Evolutionary conservation across 1,140 invertebrate genomes (phyloP), one percentile per base, ranked within the genome.

Genomic region (Scaptomyza pallida): DNA sequence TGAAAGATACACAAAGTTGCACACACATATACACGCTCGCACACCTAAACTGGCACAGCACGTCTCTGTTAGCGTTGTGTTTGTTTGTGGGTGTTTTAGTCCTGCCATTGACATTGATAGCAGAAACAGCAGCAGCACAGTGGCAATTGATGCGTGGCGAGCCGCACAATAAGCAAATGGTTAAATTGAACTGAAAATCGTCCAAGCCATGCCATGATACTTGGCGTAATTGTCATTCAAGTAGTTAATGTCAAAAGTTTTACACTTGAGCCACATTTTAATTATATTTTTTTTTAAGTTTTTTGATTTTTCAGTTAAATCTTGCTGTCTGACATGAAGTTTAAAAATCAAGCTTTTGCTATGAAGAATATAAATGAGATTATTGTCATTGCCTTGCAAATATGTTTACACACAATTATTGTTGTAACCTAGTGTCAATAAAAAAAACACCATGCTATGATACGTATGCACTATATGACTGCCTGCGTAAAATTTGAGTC

Each of bases 61-160:
- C 41, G 45, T 51, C 47, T 64, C 65, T 75, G 51, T 75, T 79
- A 75, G 65, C 72, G 50, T 48, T 72, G 47, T 40, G 51, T 48
- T 26, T 64, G 52, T n/a, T n/a, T 44, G 19, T 47, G 16, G 35
- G 23, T 61, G 55, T 21, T 33, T 33, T 44, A 23, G 48, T 30
- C 37, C 65, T 70, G 60, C 13, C 54, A 71, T 51, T 74, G 72
- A 65, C 75, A 81, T 75, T 88, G 82, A 88, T 88, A 88, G 82
- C 78, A 48, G 52, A 57, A 61, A 57, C 65, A 47, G 71, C 37
- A 54, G 30, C 47, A 21, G 41, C 41, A 41, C 48, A 55, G 16
- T 37, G 70, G 45, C 54, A 74, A 69, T 78, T 68, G 82, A 65
- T 82, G 78, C 82, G 78, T 82, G 70, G 43, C 54, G 48, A 50